Conservation (phyloP, 2,113 vertebrate genomes). For the Nansenia antarctica region DNA sequence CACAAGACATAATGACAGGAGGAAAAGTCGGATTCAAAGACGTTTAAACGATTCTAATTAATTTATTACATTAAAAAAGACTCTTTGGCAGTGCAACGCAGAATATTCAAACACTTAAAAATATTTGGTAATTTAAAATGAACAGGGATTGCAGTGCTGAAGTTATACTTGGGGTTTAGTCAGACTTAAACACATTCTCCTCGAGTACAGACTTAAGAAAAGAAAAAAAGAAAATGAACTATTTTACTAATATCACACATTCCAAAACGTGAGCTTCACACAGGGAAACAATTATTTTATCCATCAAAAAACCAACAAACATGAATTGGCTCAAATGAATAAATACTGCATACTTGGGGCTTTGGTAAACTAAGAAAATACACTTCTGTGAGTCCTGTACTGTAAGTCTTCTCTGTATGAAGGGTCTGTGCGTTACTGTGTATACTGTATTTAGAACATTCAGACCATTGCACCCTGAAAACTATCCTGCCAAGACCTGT, state of each 20-base stretch:
- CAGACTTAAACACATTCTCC: conserved; percentile 36
- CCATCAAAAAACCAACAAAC: not conserved
- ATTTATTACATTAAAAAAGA: conserved; percentile 73
- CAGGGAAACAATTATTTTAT: not conserved
- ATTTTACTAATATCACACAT: not conserved
- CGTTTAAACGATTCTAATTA: conserved; percentile 38
- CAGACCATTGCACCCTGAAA: too few relatives aligned
- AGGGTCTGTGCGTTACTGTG: too few relatives aligned
- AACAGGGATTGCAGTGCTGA: conserved; percentile 43
- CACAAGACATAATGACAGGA: not conserved
- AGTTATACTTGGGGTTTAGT: conserved; percentile 29
- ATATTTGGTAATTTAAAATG: conserved; percentile 48
- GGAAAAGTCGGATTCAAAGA: not conserved
- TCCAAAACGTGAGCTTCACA: not conserved
- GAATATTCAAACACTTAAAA: conserved; percentile 47
- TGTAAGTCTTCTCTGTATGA: too few relatives aligned
- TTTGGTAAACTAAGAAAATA: not conserved
- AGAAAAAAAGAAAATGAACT: not conserved
- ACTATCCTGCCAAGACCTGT: too few relatives aligned
- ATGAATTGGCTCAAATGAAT: not conserved
- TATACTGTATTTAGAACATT: too few relatives aligned
- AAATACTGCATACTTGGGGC: not conserved
- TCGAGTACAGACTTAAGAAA: conserved; percentile 29
- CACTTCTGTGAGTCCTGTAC: not conserved
- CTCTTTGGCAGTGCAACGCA: conserved; percentile 58